Percentiles rank a stretch among this genome's conserved stretches.
Evolutionary conservation across 2,888 invertebrate species (phyloP).

Genomic region (Ichneumoninae sp.): DNA sequence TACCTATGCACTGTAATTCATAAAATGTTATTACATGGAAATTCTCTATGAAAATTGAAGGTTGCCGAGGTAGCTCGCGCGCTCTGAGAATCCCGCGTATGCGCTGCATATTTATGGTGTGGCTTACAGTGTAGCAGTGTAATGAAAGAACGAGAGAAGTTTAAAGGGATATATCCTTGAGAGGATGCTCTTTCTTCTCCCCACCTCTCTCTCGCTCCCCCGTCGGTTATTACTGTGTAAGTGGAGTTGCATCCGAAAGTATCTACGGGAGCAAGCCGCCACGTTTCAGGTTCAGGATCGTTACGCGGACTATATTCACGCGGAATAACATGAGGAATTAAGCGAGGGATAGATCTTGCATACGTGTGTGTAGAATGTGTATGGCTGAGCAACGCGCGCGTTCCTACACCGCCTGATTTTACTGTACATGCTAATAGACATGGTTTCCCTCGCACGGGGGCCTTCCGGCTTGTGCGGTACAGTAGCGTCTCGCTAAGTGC

Average conservation of each 20-base stretch:
- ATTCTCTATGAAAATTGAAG: slow-evolving; percentile 18
- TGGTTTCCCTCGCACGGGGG: background rate
- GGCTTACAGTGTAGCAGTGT: slow-evolving; percentile 16
- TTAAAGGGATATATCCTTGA: slow-evolving; percentile 27
- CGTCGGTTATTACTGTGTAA: slow-evolving; percentile 23
- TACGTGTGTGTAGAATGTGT: slow-evolving; percentile 48
- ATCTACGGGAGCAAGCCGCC: slow-evolving; percentile 7
- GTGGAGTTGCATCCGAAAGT: slow-evolving; percentile 16
- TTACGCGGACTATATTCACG: slow-evolving; percentile 61
- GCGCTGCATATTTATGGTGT: background rate
- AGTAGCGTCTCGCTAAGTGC: too few species aligned
- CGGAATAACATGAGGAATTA: slow-evolving; percentile 49
- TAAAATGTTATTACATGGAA: slow-evolving; percentile 20
- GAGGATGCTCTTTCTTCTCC: slow-evolving; percentile 15
- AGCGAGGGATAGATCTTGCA: slow-evolving; percentile 59
- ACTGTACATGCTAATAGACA: slow-evolving; percentile 1
- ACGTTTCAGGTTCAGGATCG: slow-evolving; percentile 58
- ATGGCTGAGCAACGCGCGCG: background rate
- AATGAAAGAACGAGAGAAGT: slow-evolving; percentile 28
- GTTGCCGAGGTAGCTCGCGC: background rate
- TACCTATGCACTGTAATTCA: slow-evolving; percentile 11
- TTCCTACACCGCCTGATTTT: background rate
- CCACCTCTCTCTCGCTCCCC: background rate
- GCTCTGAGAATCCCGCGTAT: background rate
- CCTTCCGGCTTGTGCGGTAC: slow-evolving; percentile 1